Evolutionary conservation across 1,140 invertebrate genomes (phyloP), one percentile per base, ranked within the genome.

Genomic region (Luehdorfia chinensis): DNA sequence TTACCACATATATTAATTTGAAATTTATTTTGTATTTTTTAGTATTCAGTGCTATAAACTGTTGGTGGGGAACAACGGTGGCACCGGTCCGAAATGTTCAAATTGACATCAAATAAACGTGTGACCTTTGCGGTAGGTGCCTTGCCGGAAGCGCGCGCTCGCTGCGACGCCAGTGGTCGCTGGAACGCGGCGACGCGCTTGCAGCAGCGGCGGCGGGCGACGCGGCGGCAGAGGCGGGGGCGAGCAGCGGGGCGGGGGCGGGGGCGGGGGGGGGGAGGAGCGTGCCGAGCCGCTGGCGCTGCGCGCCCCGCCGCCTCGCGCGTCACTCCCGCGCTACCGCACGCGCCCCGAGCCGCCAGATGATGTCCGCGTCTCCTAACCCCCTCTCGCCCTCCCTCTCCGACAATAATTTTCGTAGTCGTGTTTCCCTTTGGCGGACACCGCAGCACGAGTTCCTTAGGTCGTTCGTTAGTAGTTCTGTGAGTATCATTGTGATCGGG

Each of bases 141-240:
- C 37, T 59, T 25, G 28, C 51, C 14, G 36, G 53, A 8, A 61
- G 59, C 8, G 39, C 53, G 23, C 69, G 71, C 14, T 50, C 47
- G n/a, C 47, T 78, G 57, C 63, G 70, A 11, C 70, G 75, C 1
- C 75, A 78, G 62, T 78, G 75, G 75, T n/a, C n/a, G n/a, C n/a
- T n/a, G n/a, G n/a, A n/a, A n/a, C n/a, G 53, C 9, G 61, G 59
- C 8, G 39, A n/a, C 53, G 23, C 69, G 71, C 14, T 50, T 47
- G n/a, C 47, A 75, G 57, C 63, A 67, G 12, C 70, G 75, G 2
- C 75, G 75, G 62, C 75, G 75, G 75, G 74, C 21, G 74, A 71
- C 32, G 59, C 59, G 45, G 56, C 66, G 49, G 71, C 64, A 12
- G 64, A 55, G 31, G 65, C 61, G 31, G 68, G 60, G 44, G 53